These are phyloP conservation scores for Pardalotus punctatus DNA, from an alignment of 2,113 vertebrate species.

Conservation along the genomic window DNA sequence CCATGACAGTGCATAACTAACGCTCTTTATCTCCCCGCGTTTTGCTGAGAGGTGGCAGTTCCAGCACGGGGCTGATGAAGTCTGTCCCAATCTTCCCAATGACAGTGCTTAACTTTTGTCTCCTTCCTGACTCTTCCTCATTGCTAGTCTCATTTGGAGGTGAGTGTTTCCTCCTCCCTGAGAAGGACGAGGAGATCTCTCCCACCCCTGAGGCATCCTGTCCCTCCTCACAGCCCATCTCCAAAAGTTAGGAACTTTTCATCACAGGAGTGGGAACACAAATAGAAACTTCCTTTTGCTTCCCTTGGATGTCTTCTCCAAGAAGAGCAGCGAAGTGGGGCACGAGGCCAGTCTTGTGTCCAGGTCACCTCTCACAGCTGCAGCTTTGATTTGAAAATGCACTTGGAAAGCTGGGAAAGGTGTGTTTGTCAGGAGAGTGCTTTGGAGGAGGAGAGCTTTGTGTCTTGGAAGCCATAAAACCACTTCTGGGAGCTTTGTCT, in stretches of 20 bases:
- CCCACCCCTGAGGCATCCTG: neutral
- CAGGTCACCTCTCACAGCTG: neutral
- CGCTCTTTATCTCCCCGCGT: neutral
- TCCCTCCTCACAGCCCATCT: neutral
- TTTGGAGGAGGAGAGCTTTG: neutral
- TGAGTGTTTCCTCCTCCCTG: neutral
- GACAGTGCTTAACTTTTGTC: neutral
- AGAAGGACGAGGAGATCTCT: rapidly evolving
- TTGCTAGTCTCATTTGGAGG: neutral
- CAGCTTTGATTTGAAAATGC: neutral
- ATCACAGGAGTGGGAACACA: neutral
- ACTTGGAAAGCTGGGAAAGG: neutral
- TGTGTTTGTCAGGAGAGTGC: neutral
- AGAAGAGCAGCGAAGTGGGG: neutral
- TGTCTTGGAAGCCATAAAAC: neutral
- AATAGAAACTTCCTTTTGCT: neutral
- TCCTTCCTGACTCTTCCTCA: neutral
- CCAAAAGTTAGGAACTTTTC: neutral
- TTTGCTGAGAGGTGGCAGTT: constrained; percentile 44
- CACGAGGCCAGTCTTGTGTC: neutral
- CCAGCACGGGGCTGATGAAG: neutral
- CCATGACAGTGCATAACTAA: constrained; percentile 40
- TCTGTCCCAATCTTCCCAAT: neutral
- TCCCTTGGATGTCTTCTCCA: neutral
- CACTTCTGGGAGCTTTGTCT: constrained; percentile 6